Evolutionary conservation across 2,888 invertebrate genomes (phyloP), one percentile per base, ranked within the genome.

Genomic region (Nasonia oneida): DNA sequence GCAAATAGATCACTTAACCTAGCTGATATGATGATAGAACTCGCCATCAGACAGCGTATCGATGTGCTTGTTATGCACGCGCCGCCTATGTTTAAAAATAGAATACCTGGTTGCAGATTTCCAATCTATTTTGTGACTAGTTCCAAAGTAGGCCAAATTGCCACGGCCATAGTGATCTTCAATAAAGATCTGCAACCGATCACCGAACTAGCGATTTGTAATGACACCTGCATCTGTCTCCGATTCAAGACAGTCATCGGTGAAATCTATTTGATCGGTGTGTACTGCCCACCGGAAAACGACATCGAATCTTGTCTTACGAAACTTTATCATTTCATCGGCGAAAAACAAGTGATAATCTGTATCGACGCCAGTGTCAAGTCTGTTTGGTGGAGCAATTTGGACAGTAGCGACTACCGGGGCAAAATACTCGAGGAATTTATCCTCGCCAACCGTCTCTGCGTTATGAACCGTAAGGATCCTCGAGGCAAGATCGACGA

Each of bases 311-410:
- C 23, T 1, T 81, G 85, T 18, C 70, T 81, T 6, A 6, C 47
- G 0, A 12, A 10, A 14, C 47, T 84, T 6, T 39, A 57, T n/a
- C 12, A 6, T n/a, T 18, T 84, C 4, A 39, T 77, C n/a, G 39
- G 8, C 2, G 71, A 71, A 0, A 39, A 75, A 8, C 23, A 15
- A 10, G 64, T 85, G 10, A 10, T 85, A 1, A 23, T 85, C 5
- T 79, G 42, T 71, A 37, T 85, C 1, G 81, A 85, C 5, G 10
- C 81, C 0, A 85, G 81, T 23, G 76, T 81, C 8, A 57, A 64
- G 18, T 85, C 85, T 0, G 1, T 50, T 1, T 85, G 85, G 85
- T 85, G 81, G 81, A 85, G 85, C 29, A 73, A 23, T n/a, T 23
- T 77, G 0, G 33, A 33, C 2, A 18, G 14, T 3, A 64, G 73